A percentile compares a stretch with the other conserved stretches of the same genome.
Conservation (phyloP, 2,888 invertebrate species). For the Ophonus ardosiacus region DNA sequence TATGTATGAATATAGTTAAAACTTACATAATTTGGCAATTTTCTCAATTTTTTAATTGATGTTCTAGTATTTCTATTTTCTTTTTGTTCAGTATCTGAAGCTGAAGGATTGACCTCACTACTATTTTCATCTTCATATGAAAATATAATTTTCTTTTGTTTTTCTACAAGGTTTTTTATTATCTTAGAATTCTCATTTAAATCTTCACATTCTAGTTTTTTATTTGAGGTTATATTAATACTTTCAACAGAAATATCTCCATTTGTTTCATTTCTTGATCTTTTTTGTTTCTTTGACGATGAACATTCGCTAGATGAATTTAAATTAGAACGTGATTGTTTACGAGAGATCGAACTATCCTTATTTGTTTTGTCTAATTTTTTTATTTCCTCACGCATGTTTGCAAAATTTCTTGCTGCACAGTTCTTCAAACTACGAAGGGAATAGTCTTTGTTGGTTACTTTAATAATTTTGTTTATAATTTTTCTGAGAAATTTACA, state of each 20-base stretch:
- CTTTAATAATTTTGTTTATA: slow-evolving; percentile 17
- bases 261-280: neutral
- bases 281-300: neutral
- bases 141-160: slow-evolving; percentile 10
- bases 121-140: neutral
- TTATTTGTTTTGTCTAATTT: neutral
- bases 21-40: slow-evolving; percentile 39
- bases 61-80: neutral
- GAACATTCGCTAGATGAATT: neutral
- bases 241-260: neutral
- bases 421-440: neutral
- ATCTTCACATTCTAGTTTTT: neutral
- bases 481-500: slow-evolving; percentile 11
- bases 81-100: neutral
- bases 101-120: neutral
- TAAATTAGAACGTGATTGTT: neutral
- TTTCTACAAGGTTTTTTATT: neutral
- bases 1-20: no score
- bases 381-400: neutral
- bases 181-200: neutral
- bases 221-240: neutral
- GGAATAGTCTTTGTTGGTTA: neutral
- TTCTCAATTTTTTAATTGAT: neutral
- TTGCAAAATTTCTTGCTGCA: neutral
- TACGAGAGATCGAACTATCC: neutral